Percentiles rank a stretch among this genome's conserved stretches.
These are phyloP conservation scores for Andrena haemorrhoa DNA, from an alignment of 2,888 invertebrate species.

Conservation along the genomic window DNA sequence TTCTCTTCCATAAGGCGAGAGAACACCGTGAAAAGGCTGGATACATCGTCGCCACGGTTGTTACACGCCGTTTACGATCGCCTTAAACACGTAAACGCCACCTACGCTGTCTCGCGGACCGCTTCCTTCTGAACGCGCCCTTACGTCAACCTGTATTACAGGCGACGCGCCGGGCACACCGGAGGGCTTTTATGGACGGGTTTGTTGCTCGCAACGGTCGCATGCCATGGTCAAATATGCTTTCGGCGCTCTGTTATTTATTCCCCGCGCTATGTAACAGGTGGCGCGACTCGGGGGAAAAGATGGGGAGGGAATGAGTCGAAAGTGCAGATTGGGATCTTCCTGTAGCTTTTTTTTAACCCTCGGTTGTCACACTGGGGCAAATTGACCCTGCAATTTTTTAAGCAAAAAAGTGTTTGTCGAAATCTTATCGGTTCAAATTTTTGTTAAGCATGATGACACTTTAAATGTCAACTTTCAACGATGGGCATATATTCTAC, in stretches of 20 bases:
- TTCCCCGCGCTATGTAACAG: constrained; percentile 27
- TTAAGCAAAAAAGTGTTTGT: no score
- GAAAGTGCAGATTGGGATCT: no score
- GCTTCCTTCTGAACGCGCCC: constrained; percentile 37
- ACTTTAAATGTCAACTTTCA: no score
- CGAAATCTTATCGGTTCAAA: no score
- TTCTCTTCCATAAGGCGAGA: constrained; percentile 10
- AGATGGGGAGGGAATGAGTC: no score
- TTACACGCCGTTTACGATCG: constrained; percentile 64
- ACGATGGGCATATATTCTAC: no score
- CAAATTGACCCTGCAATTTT: no score
- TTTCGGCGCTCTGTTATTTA: constrained; percentile 25
- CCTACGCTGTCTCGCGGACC: constrained; percentile 39
- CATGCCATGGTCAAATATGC: constrained; percentile 22
- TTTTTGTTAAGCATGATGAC: no score
- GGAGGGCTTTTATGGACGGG: constrained; percentile 36
- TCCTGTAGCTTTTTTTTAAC: no score
- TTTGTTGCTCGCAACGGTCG: constrained; percentile 12
- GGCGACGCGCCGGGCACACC: constrained; percentile 32
- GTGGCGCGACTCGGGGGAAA: constrained; percentile 1
- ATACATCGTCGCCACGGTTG: constrained; percentile 54
- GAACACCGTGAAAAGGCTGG: constrained; percentile 25
- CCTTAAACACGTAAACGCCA: constrained; percentile 58
- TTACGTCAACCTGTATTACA: constrained; percentile 49
- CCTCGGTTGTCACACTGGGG: no score